Percentiles rank a stretch among this genome's conserved stretches.
Evolutionary conservation across 2,113 vertebrate genomes (phyloP).

Genomic region (Peucedramus taeniatus): DNA sequence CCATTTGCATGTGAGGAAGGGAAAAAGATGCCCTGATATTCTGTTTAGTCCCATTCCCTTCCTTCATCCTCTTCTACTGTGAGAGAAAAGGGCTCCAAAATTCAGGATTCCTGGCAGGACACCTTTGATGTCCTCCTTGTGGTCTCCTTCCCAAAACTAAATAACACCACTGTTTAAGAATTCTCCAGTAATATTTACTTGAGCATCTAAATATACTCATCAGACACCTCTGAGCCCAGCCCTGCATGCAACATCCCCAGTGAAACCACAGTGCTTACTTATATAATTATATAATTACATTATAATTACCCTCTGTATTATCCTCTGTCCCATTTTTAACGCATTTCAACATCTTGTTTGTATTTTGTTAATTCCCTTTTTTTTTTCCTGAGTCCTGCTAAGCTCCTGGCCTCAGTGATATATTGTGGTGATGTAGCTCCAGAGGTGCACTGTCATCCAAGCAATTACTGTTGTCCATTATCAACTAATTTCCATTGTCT

Average conservation of each 20-base stretch:
- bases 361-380: background rate
- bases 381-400: background rate
- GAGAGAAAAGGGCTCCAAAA: background rate
- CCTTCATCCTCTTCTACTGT: background rate
- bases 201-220: background rate
- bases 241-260: background rate
- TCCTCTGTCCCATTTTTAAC: slow-evolving; percentile 4
- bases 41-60: background rate
- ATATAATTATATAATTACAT: slow-evolving; percentile 43
- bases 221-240: background rate
- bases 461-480: slow-evolving; percentile 38
- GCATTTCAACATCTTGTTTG: slow-evolving; percentile 20
- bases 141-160: background rate
- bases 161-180: background rate
- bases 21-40: background rate
- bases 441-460: slow-evolving; percentile 38
- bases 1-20: background rate
- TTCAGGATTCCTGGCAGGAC: background rate
- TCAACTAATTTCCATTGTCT: slow-evolving; percentile 42
- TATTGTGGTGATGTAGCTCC: slow-evolving; percentile 3
- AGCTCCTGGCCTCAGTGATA: slow-evolving; percentile 8
- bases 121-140: background rate
- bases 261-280: background rate
- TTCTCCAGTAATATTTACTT: background rate
- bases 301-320: slow-evolving; percentile 28